phyloP scores from a whole-genome alignment of 2,888 invertebrate genomes.

The Onthophagus sagittarius region DNA sequence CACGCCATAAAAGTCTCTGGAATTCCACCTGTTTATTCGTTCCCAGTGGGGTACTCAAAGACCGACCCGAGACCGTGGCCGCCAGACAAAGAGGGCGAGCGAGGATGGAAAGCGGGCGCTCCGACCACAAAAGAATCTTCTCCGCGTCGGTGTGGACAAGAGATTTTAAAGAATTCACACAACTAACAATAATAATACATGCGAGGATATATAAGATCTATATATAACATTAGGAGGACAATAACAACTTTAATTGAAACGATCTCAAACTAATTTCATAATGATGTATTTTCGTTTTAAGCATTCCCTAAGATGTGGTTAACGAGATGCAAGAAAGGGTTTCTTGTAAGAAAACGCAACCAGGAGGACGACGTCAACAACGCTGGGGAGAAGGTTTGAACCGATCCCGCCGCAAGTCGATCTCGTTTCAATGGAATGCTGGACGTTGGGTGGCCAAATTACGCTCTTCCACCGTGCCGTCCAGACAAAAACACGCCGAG shows the following conservation, averaged over 20 bases:
- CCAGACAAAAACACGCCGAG: not conserved
- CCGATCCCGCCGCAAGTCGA: constrained; percentile 7
- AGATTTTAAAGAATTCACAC: constrained; percentile 4
- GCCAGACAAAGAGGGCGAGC: constrained; percentile 1
- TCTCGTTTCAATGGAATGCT: constrained; percentile 20
- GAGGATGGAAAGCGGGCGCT: not conserved
- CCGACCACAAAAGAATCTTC: not conserved
- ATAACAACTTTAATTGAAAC: too few relatives aligned
- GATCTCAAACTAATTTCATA: too few relatives aligned
- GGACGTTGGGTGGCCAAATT: constrained; percentile 22
- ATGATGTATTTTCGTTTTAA: too few relatives aligned
- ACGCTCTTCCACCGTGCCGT: constrained; percentile 6
- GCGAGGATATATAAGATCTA: not conserved
- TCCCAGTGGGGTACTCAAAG: constrained; percentile 22
- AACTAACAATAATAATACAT: not conserved
- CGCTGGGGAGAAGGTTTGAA: not conserved
- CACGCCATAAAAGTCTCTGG: constrained; percentile 21
- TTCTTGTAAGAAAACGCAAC: not conserved
- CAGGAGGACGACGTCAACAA: not conserved
- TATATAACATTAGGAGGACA: too few relatives aligned
- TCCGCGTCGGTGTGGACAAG: constrained; percentile 6
- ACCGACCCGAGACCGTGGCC: constrained; percentile 14
- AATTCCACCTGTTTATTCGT: constrained; percentile 24
- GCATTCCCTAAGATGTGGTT: not conserved
- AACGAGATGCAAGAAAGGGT: not conserved